Evolutionary conservation across 2,113 vertebrate genomes (phyloP).

Genomic region (Sturnira hondurensis): DNA sequence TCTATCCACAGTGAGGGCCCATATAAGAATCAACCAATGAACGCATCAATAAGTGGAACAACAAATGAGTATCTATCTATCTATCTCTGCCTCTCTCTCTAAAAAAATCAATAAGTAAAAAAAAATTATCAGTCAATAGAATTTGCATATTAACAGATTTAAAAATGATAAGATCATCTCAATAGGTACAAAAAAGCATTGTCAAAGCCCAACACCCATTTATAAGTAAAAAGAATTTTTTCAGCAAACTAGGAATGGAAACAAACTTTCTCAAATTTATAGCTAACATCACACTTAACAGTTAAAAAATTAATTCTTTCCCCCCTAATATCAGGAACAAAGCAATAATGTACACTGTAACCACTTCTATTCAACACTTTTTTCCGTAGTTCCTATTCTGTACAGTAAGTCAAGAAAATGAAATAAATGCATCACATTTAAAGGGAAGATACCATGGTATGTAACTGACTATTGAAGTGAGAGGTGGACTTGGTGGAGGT

Average conservation of each 20-base stretch:
- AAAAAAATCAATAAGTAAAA: too few relatives aligned
- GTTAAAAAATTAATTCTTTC: not conserved
- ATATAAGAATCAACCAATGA: too few relatives aligned
- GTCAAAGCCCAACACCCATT: not conserved
- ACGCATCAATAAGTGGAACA: too few relatives aligned
- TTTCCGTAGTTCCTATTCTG: not conserved
- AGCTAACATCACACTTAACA: not conserved
- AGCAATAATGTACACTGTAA: not conserved
- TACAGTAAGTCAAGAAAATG: not conserved
- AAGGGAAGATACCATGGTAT: not conserved
- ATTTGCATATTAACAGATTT: not conserved
- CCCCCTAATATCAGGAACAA: not conserved
- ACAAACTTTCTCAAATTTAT: not conserved
- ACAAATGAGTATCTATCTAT: too few relatives aligned
- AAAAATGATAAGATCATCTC: not conserved
- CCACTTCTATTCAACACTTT: not conserved
- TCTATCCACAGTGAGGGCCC: too few relatives aligned
- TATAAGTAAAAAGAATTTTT: not conserved
- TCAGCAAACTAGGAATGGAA: not conserved
- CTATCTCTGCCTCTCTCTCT: too few relatives aligned
- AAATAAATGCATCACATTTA: not conserved
- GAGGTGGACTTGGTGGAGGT: too few relatives aligned
- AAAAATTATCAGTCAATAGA: not conserved
- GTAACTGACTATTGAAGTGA: too few relatives aligned
- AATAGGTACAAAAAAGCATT: not conserved